Base-by-base conservation (phyloP, 2,113 vertebrate species). In the Silurus glanis region DNA sequence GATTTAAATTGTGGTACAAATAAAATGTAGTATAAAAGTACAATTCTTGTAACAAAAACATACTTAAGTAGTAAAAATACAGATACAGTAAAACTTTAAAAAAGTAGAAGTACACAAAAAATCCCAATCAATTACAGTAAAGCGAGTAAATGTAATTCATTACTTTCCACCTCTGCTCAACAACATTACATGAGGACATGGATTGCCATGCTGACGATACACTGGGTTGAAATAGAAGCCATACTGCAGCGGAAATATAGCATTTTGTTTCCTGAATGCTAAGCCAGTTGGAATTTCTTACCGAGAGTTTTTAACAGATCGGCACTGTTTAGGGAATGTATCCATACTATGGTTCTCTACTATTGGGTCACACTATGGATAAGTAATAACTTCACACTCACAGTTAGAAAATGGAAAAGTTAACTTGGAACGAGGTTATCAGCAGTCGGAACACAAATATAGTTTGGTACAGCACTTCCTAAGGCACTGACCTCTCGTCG, bases 401-500 rank as follows among this genome's bases (percentile, higher is more conserved):
- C n/a, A 10, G 53, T 19, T 7, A 19, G 19, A 59, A 25, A 59
- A 76, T 53, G 75, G n/a, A 61, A 56, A 78, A 7, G 6, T 45
- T 55, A 56, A 14, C 9, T n/a, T 53, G 4, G 10, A 75, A 58
- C 10, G n/a, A 78, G 37, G 23, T n/a, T 76, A 16, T 37, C 76
- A 37, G 56, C 9, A 59, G 25, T 59, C 17, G 19, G 13, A 58
- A 69, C 7, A 69, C 59, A 82, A 28, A 74, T 12, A 13, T n/a
- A 66, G 37, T 28, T 71, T 61, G 28, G 28, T n/a, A 53, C 13
- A 53, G n/a, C 21, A 51, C 13, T 2, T 59, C 61, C 62, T 80
- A 58, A 49, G 59, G 25, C 45, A 87, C 95, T 92, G 90, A 97
- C 97, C 95, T 97, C 96, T 95, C 97, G 94, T 56, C 97, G 93